Percentiles rank a stretch among this genome's conserved stretches.
Evolutionary conservation across 2,113 vertebrate species (phyloP).

Genomic region (Phyllopteryx taeniolatus): DNA sequence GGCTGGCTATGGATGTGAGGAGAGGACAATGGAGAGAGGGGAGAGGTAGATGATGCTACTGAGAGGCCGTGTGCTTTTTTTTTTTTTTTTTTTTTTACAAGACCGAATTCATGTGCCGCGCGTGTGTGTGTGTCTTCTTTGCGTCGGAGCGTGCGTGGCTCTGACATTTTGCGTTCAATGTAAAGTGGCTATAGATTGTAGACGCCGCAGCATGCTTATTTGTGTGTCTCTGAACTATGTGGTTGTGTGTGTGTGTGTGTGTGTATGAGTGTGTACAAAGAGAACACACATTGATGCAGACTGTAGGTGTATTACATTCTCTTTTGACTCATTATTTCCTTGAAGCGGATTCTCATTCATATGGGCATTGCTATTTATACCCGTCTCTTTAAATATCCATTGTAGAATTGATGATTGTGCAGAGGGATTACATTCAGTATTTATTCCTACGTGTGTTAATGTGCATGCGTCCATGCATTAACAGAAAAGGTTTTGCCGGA

Average conservation of each 20-base stretch:
- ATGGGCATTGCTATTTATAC: constrained; percentile 27
- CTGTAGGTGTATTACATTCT: constrained; percentile 69
- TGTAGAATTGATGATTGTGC: constrained; percentile 29
- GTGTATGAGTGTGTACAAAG: constrained; percentile 48
- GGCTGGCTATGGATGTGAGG: constrained; percentile 77
- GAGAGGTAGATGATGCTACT: constrained; percentile 75
- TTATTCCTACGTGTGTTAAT: constrained; percentile 9
- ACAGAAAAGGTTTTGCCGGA: constrained; percentile 36
- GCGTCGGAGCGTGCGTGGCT: constrained; percentile 24
- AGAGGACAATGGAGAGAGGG: constrained; percentile 74
- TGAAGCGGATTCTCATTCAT: constrained; percentile 59
- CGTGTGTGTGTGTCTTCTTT: constrained; percentile 19
- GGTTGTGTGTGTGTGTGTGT: constrained; percentile 40
- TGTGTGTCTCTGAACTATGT: constrained; percentile 45
- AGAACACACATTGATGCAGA: constrained; percentile 63
- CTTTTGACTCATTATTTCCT: constrained; percentile 62
- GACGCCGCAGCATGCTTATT: constrained; percentile 67
- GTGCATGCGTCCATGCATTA: constrained; percentile 26
- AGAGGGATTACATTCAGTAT: constrained; percentile 25
- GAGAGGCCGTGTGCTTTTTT: constrained; percentile 61
- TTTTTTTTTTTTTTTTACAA: constrained; percentile 38
- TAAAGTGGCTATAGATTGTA: constrained; percentile 44
- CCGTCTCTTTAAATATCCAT: constrained; percentile 19
- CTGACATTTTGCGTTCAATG: constrained; percentile 26
- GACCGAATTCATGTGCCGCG: constrained; percentile 63